Base-by-base conservation (phyloP, 2,888 invertebrate genomes). In the Noctua janthina region DNA sequence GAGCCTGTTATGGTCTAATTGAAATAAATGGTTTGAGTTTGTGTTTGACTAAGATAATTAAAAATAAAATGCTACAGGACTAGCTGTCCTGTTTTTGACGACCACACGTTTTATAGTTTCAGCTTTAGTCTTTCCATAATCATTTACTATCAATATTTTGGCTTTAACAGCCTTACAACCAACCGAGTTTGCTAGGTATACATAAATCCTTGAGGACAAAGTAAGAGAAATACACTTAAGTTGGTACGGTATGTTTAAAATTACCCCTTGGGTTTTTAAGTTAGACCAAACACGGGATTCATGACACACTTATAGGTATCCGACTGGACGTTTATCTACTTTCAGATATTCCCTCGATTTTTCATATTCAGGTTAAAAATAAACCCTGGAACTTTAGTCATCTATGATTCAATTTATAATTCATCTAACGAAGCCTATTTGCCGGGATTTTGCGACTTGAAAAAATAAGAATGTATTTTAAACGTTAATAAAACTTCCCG, bases 201-300 rank as follows among this genome's bases (percentile, higher is more conserved):
- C 2, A 62, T n/a, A 39, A 51, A 76, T 15, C n/a, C 20, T 39
- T 64, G 49, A 62, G 62, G 74, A 39, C 23, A 74, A 74, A 74
- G 17, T 49, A n/a, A 5, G 49, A 11, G 10, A 29, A 51, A 74
- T 64, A 43, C n/a, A 2, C 13, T 1, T 13, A 51, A 0, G 8
- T 71, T 10, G 15, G 15, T 15, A 43, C 20, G 10, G 20, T 39
- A 29, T 54, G 20, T 46, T n/a, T n/a, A 17, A 8, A 68, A 68
- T 17, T n/a, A 46, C 15, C 15, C 23, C 5, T 17, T 68, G 3
- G 15, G 8, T 46, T 68, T 68, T 68, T n/a, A 46, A 6, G n/a
- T 46, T 15, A n/a, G 46, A 17, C 8, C 8, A 68, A n/a, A 67
- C 6, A 46, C 15, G 15, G 3, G 6, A 7, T 67, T 15, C 35